phyloP scores from a whole-genome alignment of 2,113 vertebrate species.

The Lynx canadensis region DNA sequence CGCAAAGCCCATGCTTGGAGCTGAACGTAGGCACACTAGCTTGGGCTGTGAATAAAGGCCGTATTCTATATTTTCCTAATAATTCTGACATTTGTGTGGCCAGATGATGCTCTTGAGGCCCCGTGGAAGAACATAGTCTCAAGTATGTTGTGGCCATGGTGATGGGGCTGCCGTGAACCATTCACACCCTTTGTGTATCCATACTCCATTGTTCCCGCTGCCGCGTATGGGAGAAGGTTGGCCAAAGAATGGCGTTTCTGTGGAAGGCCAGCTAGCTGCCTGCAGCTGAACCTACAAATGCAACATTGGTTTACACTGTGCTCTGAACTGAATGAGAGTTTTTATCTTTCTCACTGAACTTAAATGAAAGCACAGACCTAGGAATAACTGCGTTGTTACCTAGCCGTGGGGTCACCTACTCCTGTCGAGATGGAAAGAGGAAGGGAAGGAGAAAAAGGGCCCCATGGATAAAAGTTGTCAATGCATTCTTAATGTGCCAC shows the following conservation, averaged over 20 bases:
- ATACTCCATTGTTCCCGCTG: conserved; percentile 24
- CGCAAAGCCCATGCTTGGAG: conserved; percentile 39
- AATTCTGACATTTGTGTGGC: neutral
- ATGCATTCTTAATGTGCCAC: accelerated
- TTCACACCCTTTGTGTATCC: neutral
- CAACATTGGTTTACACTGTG: neutral
- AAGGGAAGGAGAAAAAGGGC: neutral
- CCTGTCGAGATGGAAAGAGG: neutral
- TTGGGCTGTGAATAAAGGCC: conserved; percentile 29
- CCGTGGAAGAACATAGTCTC: neutral
- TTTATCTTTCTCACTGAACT: conserved; percentile 43
- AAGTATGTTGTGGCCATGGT: neutral
- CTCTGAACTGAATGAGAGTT: neutral
- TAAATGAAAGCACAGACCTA: neutral
- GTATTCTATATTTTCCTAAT: conserved; percentile 56
- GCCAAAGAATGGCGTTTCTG: conserved; percentile 62
- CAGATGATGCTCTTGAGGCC: neutral
- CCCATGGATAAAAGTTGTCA: neutral
- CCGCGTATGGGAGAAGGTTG: neutral
- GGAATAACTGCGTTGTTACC: neutral
- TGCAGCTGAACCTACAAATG: conserved; percentile 19
- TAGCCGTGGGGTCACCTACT: neutral
- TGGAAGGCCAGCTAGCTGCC: neutral
- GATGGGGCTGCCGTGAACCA: conserved; percentile 66
- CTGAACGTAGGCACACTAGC: neutral